Conservation (phyloP, 2,113 vertebrate genomes). For the Paracanthobrama guichenoti region DNA sequence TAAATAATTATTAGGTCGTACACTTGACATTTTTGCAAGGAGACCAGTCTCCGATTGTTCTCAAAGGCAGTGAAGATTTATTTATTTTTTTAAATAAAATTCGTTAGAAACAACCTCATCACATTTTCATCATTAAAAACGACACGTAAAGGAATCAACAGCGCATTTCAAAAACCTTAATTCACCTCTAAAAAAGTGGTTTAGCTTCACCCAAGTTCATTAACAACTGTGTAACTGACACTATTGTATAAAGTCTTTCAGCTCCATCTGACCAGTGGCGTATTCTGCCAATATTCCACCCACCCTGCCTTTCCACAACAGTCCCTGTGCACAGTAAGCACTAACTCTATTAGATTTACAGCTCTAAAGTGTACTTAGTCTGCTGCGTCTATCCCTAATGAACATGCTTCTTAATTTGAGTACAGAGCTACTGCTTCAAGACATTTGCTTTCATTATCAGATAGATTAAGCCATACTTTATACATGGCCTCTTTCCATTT, state of each 20-base stretch:
- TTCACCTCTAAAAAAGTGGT: neutral
- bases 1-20: neutral
- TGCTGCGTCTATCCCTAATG: slow-evolving; percentile 47
- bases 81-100: neutral
- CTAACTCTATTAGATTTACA: slow-evolving; percentile 73
- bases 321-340: slow-evolving; percentile 65
- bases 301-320: slow-evolving; percentile 41
- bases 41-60: neutral
- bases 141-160: neutral
- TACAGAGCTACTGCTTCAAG: slow-evolving; percentile 46
- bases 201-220: neutral
- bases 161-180: neutral
- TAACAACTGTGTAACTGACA: neutral
- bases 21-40: neutral
- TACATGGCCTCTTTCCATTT: slow-evolving; percentile 7
- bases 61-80: neutral
- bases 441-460: slow-evolving; percentile 55
- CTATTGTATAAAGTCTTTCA: slow-evolving; percentile 31
- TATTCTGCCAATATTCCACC: slow-evolving; percentile 68
- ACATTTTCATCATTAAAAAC: neutral
- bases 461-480: slow-evolving; percentile 48
- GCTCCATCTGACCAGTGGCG: slow-evolving; percentile 35
- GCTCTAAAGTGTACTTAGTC: slow-evolving; percentile 46
- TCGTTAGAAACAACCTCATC: neutral
- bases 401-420: slow-evolving; percentile 50